Conservation (phyloP, 2,113 vertebrate species). For the Python bivittatus region DNA sequence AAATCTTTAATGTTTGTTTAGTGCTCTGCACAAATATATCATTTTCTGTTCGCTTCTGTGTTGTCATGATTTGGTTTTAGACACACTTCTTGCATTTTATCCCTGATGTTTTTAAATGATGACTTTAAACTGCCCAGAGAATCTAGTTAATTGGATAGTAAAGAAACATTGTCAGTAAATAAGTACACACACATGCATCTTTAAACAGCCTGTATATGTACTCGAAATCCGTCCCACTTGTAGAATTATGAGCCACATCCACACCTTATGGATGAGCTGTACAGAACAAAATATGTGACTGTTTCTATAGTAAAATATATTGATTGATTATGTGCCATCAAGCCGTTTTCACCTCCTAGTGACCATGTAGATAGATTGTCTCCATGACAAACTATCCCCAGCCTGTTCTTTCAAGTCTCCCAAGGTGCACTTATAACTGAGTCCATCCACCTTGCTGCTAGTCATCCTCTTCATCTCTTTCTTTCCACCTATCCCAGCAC, state of each 20-base stretch:
- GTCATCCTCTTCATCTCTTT: not conserved
- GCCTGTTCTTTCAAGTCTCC: not conserved
- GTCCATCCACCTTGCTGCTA: not conserved
- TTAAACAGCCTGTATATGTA: not conserved
- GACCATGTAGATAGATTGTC: not conserved
- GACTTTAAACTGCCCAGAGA: not conserved
- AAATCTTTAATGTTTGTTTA: too few species aligned
- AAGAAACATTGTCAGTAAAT: not conserved
- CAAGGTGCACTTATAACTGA: not conserved
- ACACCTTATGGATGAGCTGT: not conserved
- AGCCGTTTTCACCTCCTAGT: not conserved
- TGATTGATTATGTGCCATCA: not conserved
- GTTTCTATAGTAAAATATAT: not conserved
- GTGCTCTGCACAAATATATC: too few species aligned
- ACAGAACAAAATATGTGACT: not conserved
- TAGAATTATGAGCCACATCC: not conserved
- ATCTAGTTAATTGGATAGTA: not conserved
- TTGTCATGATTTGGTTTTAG: not conserved
- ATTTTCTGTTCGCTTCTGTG: not conserved
- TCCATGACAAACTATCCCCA: not conserved
- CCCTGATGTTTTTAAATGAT: not conserved
- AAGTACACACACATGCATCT: not conserved
- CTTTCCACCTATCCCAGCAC: not conserved
- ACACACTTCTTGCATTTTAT: not conserved
- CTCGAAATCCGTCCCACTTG: not conserved